phyloP scores from a whole-genome alignment of 64 coral and sea anemone species.

The Porites lutea region DNA sequence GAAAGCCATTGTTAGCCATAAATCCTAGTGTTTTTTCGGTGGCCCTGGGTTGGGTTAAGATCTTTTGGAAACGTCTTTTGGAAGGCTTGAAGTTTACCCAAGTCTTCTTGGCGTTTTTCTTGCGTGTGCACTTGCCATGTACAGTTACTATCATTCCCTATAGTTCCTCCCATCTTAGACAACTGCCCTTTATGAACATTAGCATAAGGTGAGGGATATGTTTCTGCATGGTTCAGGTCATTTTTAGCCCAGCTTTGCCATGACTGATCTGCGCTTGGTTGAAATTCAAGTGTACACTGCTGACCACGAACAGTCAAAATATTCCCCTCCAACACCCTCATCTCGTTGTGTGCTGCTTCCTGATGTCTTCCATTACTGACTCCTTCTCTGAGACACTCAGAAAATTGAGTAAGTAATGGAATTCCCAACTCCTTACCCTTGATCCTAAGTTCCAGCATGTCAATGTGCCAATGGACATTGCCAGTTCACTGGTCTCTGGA shows the following conservation, averaged over 20 bases:
- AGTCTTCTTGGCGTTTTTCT: neutral
- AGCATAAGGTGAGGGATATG: slow-evolving; percentile 62
- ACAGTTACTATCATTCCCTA: neutral
- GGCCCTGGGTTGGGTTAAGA: neutral
- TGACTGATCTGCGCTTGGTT: slow-evolving; percentile 25
- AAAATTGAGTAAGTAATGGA: too few relatives aligned
- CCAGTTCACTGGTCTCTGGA: slow-evolving; percentile 39
- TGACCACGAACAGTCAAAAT: slow-evolving; percentile 10
- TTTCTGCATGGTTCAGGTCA: neutral
- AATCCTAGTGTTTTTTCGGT: neutral
- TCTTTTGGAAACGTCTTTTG: neutral
- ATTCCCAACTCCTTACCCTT: slow-evolving; percentile 19
- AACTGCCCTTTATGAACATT: slow-evolving; percentile 50
- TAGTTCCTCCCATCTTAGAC: slow-evolving; percentile 38
- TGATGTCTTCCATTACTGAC: slow-evolving; percentile 27
- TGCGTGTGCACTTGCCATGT: neutral
- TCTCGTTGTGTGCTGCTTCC: slow-evolving; percentile 35
- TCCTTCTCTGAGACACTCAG: slow-evolving; percentile 31
- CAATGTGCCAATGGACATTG: slow-evolving; percentile 51
- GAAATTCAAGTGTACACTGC: slow-evolving; percentile 24
- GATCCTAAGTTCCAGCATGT: slow-evolving; percentile 45
- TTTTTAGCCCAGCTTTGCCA: neutral
- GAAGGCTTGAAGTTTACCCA: neutral
- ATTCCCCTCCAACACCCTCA: slow-evolving; percentile 18
- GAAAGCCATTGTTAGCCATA: slow-evolving; percentile 23